These are phyloP conservation scores for Epizoanthus rinbou DNA, from an alignment of 92 coral and sea anemone genomes.

Conservation along the genomic window DNA sequence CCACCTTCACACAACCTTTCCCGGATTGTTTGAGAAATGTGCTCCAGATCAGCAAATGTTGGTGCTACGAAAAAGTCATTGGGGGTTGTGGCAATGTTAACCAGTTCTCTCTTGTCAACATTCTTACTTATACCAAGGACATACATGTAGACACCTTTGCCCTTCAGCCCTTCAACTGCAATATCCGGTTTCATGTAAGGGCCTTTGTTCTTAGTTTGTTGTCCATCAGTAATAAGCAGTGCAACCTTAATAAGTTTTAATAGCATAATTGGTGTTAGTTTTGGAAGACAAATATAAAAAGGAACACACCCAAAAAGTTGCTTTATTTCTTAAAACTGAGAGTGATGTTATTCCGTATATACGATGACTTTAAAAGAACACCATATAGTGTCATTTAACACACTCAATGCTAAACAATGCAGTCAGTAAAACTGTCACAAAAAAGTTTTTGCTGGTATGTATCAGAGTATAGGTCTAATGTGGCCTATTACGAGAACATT, in stretches of 20 bases:
- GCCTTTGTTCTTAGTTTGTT: conserved; percentile 7
- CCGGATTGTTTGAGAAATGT: background rate
- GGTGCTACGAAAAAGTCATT: conserved; percentile 3
- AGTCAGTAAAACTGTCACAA: too few relatives aligned
- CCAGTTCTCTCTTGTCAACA: conserved; percentile 3
- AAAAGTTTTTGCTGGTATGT: too few relatives aligned
- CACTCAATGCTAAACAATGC: too few relatives aligned
- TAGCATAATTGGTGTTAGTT: background rate
- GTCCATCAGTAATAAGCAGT: conserved; percentile 11
- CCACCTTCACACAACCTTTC: conserved; percentile 14
- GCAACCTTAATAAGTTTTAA: background rate
- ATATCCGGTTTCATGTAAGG: background rate
- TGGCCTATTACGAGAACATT: too few relatives aligned
- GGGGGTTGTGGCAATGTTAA: background rate
- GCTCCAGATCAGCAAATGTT: conserved; percentile 3
- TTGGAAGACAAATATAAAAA: too few relatives aligned
- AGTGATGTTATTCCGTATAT: too few relatives aligned
- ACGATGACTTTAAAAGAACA: too few relatives aligned
- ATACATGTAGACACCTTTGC: conserved; percentile 15
- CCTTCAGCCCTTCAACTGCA: conserved; percentile 9
- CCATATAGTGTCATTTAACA: too few relatives aligned
- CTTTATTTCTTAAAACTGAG: too few relatives aligned
- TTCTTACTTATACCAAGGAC: conserved; percentile 17
- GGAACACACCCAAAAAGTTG: too few relatives aligned
- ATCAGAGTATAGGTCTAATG: too few relatives aligned